Conservation (phyloP, 2,113 vertebrate genomes). For the Plotosus lineatus region DNA sequence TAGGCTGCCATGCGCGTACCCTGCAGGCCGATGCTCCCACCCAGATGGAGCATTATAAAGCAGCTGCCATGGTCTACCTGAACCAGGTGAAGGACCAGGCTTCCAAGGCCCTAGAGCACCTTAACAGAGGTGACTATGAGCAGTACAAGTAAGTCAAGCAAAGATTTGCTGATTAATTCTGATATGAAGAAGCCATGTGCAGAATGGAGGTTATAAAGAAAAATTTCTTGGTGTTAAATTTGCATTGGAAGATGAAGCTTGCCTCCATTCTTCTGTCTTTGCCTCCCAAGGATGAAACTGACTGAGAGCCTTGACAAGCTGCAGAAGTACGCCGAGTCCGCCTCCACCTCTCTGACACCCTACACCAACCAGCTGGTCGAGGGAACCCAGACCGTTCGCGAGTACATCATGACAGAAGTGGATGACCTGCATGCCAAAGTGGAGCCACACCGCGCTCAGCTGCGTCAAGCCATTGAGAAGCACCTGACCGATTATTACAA, state of each 20-base stretch:
- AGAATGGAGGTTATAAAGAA: background rate
- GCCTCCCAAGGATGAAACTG: conserved; percentile 67
- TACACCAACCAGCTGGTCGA: conserved; percentile 64
- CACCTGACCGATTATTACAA: conserved; percentile 66
- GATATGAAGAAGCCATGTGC: background rate
- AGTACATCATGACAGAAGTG: conserved; percentile 73
- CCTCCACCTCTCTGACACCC: conserved; percentile 68
- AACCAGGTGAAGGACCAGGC: conserved; percentile 68
- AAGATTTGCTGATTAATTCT: background rate
- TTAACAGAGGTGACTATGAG: conserved; percentile 72
- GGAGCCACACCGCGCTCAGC: conserved; percentile 66
- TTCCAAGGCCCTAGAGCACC: conserved; percentile 65
- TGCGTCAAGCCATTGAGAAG: conserved; percentile 69
- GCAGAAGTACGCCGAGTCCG: conserved; percentile 59
- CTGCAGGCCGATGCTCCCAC: conserved; percentile 56
- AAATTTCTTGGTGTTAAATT: background rate
- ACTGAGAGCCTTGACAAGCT: conserved; percentile 65
- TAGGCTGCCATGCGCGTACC: conserved; percentile 57
- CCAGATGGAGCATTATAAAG: conserved; percentile 54
- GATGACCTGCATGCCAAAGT: conserved; percentile 66
- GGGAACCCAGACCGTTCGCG: conserved; percentile 52
- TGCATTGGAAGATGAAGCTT: background rate
- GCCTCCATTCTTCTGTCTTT: background rate
- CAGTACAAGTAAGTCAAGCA: conserved; percentile 75
- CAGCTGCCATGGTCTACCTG: conserved; percentile 69